These are phyloP conservation scores for Pristionchus fissidentatus DNA, from an alignment of 2,888 invertebrate species.

Conservation along the genomic window DNA sequence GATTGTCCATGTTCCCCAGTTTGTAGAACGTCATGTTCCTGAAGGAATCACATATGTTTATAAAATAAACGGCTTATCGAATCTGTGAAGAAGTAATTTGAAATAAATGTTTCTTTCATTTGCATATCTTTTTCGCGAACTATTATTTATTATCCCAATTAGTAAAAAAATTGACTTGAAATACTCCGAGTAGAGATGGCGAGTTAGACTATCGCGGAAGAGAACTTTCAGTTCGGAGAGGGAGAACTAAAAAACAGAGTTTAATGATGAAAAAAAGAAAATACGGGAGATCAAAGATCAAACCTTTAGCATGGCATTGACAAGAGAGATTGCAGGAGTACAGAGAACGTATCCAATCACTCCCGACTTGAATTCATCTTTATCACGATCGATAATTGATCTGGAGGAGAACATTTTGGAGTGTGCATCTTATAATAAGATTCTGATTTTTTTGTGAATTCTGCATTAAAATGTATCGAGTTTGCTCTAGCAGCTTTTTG, in stretches of 20 bases:
- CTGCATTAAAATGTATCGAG: background rate
- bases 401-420: slow-evolving; percentile 79
- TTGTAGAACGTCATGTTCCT: slow-evolving; percentile 84
- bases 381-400: slow-evolving; percentile 91
- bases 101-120: too few species aligned
- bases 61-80: background rate
- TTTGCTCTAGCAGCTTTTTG: background rate
- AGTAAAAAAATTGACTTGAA: slow-evolving; percentile 84
- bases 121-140: too few species aligned
- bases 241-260: slow-evolving; percentile 82
- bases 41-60: background rate
- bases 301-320: slow-evolving; percentile 92
- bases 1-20: slow-evolving; percentile 90
- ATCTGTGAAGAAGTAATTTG: background rate
- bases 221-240: slow-evolving; percentile 92
- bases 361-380: slow-evolving; percentile 84
- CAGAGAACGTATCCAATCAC: slow-evolving; percentile 86
- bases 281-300: slow-evolving; percentile 5
- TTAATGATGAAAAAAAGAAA: background rate
- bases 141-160: background rate
- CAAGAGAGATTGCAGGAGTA: slow-evolving; percentile 92
- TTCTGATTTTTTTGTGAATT: too few species aligned
- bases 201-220: slow-evolving; percentile 89
- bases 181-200: slow-evolving; percentile 90
- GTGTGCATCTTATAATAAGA: background rate